These are phyloP conservation scores for Aricia agestis DNA, from an alignment of 1,140 invertebrate species.

Conservation along the genomic window DNA sequence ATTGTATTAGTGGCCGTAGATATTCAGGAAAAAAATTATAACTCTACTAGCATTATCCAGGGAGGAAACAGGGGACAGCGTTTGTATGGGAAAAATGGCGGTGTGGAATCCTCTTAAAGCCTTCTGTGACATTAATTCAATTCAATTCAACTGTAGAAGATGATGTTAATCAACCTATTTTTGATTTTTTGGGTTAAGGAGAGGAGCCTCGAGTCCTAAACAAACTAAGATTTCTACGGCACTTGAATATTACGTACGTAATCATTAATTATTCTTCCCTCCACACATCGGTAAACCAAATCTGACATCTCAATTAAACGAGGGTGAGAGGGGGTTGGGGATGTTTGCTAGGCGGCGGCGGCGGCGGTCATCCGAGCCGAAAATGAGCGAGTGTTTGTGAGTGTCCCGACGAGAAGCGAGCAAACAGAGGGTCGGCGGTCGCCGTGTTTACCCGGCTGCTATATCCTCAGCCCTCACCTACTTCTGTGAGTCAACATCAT, in stretches of 20 bases:
- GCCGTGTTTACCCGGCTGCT: neutral
- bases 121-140: no score
- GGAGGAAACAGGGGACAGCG: no score
- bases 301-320: constrained; percentile 6
- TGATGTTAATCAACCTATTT: no score
- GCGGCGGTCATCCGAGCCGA: constrained; percentile 7
- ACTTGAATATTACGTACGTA: neutral
- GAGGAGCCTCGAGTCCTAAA: no score
- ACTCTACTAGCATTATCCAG: no score
- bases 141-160: no score
- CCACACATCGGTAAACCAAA: neutral
- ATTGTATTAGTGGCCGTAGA: no score
- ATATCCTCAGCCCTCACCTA: no score
- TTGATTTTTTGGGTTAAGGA: no score
- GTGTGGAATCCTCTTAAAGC: no score
- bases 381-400: constrained; percentile 12
- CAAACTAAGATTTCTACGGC: neutral
- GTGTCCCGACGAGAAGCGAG: neutral
- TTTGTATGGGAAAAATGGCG: no score
- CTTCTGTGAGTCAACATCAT: neutral
- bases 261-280: neutral
- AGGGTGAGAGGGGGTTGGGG: neutral
- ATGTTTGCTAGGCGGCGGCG: neutral
- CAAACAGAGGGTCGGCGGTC: neutral
- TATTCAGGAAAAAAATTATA: no score